A percentile compares a stretch with the other conserved stretches of the same genome.
Conservation (phyloP, 2,797 vertebrate genomes). For the Helicolenus hilgendorfi region DNA sequence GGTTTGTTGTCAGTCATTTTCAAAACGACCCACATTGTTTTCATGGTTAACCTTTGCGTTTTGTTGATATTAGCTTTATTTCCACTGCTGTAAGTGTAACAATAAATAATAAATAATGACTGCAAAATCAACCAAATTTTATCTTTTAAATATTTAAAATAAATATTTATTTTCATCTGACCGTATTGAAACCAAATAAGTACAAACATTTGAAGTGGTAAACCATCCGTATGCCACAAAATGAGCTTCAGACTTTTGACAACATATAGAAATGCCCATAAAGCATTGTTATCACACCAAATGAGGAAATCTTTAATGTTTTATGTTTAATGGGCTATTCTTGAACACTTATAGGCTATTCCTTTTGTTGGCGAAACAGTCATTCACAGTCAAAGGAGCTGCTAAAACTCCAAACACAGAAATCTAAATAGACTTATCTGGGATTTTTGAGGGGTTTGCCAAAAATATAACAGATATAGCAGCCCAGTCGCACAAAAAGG, state of each 20-base stretch:
- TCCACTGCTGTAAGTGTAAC: not conserved
- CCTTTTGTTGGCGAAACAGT: not conserved
- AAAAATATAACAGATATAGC: not conserved
- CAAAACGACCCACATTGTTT: not conserved
- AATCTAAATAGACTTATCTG: not conserved
- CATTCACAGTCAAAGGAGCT: not conserved
- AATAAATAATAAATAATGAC: not conserved
- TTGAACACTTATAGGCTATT: not conserved
- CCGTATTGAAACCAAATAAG: not conserved
- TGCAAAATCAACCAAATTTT: not conserved
- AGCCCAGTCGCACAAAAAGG: too few species aligned
- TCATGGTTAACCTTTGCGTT: not conserved
- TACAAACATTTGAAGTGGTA: not conserved
- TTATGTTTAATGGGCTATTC: not conserved
- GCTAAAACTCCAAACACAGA: not conserved
- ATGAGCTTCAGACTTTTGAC: not conserved
- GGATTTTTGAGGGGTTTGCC: not conserved
- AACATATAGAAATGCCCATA: not conserved
- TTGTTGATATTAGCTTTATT: not conserved
- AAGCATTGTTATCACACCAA: not conserved
- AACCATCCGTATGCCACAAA: not conserved
- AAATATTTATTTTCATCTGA: not conserved
- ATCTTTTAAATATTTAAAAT: not conserved
- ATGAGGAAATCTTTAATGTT: not conserved
- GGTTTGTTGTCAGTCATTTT: too few species aligned